Conservation (phyloP, 1,140 invertebrate species). For the Leucophenga varia region DNA sequence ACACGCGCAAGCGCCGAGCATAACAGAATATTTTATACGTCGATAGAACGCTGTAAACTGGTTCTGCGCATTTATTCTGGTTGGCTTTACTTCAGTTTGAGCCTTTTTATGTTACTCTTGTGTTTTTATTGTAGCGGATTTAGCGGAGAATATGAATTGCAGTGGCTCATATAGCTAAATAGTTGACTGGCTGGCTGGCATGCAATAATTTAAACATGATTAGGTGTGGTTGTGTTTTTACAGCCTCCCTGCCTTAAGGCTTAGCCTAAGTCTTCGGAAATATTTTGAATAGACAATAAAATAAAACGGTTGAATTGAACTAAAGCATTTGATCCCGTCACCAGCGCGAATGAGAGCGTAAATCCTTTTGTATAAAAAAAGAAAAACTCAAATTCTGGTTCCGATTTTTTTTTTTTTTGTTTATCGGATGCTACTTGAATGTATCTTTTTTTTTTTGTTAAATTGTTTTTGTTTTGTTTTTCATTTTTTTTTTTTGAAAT, state of each 20-base stretch:
- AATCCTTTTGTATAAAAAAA: slow-evolving; percentile 25
- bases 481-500: slow-evolving; percentile 19
- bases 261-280: neutral
- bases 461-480: slow-evolving; percentile 48
- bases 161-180: no score
- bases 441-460: slow-evolving; percentile 2
- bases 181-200: slow-evolving; percentile 10
- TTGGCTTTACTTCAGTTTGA: slow-evolving; percentile 10
- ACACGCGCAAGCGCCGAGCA: slow-evolving; percentile 31
- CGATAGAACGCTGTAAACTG: slow-evolving; percentile 25
- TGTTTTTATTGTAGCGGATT: slow-evolving; percentile 14
- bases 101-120: slow-evolving; percentile 4
- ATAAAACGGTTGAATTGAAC: neutral
- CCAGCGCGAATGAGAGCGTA: slow-evolving; percentile 10
- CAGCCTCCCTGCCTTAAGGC: slow-evolving; percentile 37
- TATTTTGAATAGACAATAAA: slow-evolving; percentile 10
- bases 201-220: slow-evolving; percentile 57
- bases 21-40: slow-evolving; percentile 1
- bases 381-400: slow-evolving; percentile 14
- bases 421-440: no score
- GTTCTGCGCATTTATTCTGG: slow-evolving; percentile 36
- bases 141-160: slow-evolving; percentile 23
- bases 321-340: slow-evolving; percentile 6
- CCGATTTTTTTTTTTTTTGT: no score
- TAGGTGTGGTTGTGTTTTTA: slow-evolving; percentile 54